Evolutionary conservation across 1,140 invertebrate species (phyloP).

Genomic region (Pseudoatta argentina): DNA sequence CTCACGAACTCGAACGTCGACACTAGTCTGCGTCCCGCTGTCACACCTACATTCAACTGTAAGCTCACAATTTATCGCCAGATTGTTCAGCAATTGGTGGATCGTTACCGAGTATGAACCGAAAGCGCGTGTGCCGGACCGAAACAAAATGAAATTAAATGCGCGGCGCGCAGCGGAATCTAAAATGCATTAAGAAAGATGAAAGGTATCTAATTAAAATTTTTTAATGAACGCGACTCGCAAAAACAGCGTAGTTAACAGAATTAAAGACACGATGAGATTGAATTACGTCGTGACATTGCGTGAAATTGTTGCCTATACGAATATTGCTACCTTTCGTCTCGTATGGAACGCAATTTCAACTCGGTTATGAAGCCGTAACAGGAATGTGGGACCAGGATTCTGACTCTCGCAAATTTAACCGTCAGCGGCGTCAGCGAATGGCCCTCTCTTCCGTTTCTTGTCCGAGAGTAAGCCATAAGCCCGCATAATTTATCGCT

Average conservation of each 20-base stretch:
- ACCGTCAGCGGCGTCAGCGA: not conserved
- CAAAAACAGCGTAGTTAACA: not conserved
- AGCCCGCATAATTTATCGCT: conserved; percentile 42
- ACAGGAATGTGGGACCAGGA: not conserved
- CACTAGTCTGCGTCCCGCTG: conserved; percentile 72
- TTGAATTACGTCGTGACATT: not conserved
- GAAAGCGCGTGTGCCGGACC: not conserved
- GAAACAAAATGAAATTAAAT: not conserved
- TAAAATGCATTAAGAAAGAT: not conserved
- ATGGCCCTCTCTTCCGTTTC: conserved; percentile 22
- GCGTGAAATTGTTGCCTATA: not conserved
- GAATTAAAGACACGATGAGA: not conserved
- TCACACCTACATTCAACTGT: conserved; percentile 74
- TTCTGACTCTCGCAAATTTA: conserved; percentile 34
- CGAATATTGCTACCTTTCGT: not conserved
- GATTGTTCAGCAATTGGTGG: conserved; percentile 43
- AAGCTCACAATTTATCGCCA: conserved; percentile 73
- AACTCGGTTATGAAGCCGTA: conserved; percentile 32
- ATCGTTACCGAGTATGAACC: conserved; percentile 60
- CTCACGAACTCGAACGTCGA: conserved; percentile 83
- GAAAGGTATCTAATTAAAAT: conserved; percentile 3
- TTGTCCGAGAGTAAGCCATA: not conserved
- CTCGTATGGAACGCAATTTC: conserved; percentile 24
- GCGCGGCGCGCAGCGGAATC: not conserved
- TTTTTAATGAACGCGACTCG: not conserved